Conservation (phyloP, 64 coral and sea anemone genomes). For the Cladopsammia gracilis region DNA sequence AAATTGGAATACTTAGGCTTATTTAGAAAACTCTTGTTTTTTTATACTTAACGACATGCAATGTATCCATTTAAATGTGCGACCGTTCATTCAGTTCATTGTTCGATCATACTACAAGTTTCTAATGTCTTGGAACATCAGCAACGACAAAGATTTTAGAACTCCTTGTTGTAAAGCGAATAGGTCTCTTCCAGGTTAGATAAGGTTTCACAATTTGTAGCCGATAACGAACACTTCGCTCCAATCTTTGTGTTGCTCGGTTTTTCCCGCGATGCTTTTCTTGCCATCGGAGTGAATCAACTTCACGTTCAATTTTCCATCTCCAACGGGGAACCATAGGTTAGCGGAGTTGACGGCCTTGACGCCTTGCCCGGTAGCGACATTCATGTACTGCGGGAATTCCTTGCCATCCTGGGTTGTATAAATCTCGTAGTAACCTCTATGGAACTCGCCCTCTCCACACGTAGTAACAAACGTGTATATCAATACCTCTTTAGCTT, state of each 20-base stretch:
- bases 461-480: slow-evolving; percentile 13
- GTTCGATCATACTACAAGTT: no score
- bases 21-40: no score
- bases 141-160: background rate
- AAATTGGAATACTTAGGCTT: no score
- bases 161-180: background rate
- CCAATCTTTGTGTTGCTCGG: background rate
- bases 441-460: slow-evolving; percentile 22
- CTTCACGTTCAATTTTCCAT: slow-evolving; percentile 15
- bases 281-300: background rate
- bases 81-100: no score
- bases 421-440: slow-evolving; percentile 52
- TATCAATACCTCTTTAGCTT: slow-evolving; percentile 28
- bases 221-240: slow-evolving; percentile 38
- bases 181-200: background rate
- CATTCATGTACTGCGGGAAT: slow-evolving; percentile 36
- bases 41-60: no score
- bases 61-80: no score
- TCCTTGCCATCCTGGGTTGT: background rate
- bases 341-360: slow-evolving; percentile 34
- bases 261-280: background rate
- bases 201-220: background rate
- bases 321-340: slow-evolving; percentile 22
- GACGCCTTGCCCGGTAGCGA: slow-evolving; percentile 10
- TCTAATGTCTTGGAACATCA: no score